Evolutionary conservation across 92 coral and sea anemone species (phyloP).

Genomic region (Epizoanthus rinbou): DNA sequence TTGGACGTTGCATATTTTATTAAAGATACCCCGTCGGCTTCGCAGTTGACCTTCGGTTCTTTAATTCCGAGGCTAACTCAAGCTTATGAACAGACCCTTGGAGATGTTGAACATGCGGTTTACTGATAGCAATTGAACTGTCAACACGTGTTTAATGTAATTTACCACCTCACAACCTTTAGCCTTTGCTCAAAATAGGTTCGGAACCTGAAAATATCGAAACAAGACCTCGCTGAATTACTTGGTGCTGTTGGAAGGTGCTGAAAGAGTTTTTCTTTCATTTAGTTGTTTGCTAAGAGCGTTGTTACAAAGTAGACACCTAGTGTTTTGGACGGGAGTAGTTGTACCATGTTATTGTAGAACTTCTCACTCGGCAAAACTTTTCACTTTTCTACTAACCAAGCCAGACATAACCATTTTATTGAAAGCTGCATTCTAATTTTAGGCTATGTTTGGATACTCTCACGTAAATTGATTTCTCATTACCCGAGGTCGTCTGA

Average conservation of each 20-base stretch:
- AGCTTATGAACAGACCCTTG: conserved; percentile 2
- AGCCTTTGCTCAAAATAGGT: too few relatives aligned
- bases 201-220: too few relatives aligned
- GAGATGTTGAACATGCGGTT: neutral
- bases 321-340: too few relatives aligned
- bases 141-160: conserved; percentile 3
- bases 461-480: conserved; percentile 2
- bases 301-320: too few relatives aligned
- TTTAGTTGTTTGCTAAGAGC: too few relatives aligned
- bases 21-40: neutral
- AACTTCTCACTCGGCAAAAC: neutral
- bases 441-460: neutral
- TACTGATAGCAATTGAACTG: conserved; percentile 6
- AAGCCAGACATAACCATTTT: neutral
- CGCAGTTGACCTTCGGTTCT: conserved; percentile 5
- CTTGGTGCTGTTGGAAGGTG: neutral
- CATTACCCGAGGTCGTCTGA: neutral
- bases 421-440: neutral
- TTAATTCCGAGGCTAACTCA: conserved; percentile 11
- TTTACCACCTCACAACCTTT: neutral
- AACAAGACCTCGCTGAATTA: too few relatives aligned
- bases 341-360: neutral
- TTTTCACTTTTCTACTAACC: neutral
- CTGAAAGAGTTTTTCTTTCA: neutral
- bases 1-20: neutral